Conservation (phyloP, 2,888 invertebrate species). For the Rhagophthalmus giganteus region DNA sequence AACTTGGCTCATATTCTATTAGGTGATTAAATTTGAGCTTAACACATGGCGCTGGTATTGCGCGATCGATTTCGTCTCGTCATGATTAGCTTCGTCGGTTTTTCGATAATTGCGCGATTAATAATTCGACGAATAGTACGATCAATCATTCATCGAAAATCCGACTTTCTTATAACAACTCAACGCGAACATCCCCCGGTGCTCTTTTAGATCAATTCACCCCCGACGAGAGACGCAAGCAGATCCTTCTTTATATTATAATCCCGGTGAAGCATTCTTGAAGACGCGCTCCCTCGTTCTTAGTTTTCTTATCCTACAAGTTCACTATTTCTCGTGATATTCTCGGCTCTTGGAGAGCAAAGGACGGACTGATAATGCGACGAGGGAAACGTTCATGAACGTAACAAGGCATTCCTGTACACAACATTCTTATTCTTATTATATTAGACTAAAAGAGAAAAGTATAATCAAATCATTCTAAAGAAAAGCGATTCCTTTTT, state of each 20-base stretch:
- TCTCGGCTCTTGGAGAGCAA: conserved; percentile 4
- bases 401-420: conserved; percentile 18
- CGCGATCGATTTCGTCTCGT: too few relatives aligned
- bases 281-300: conserved; percentile 20
- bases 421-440: conserved; percentile 28
- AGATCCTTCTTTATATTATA: conserved; percentile 33
- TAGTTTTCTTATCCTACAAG: conserved; percentile 26
- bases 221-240: conserved; percentile 28
- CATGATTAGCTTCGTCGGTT: too few relatives aligned
- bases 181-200: conserved; percentile 15
- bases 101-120: not conserved
- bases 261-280: conserved; percentile 29
- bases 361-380: conserved; percentile 10
- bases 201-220: conserved; percentile 30
- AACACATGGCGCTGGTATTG: conserved; percentile 20
- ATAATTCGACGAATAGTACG: not conserved
- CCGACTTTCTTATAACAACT: conserved; percentile 18
- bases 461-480: conserved; percentile 16
- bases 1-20: conserved; percentile 24
- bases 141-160: conserved; percentile 11
- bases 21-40: conserved; percentile 22
- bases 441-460: conserved; percentile 19
- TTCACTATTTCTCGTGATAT: conserved; percentile 16
- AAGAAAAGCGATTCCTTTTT: conserved; percentile 1
- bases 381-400: conserved; percentile 5